A percentile compares a stretch with the other conserved stretches of the same genome.
phyloP scores from a whole-genome alignment of 1,140 invertebrate species.

The Cephus cinctus region DNA sequence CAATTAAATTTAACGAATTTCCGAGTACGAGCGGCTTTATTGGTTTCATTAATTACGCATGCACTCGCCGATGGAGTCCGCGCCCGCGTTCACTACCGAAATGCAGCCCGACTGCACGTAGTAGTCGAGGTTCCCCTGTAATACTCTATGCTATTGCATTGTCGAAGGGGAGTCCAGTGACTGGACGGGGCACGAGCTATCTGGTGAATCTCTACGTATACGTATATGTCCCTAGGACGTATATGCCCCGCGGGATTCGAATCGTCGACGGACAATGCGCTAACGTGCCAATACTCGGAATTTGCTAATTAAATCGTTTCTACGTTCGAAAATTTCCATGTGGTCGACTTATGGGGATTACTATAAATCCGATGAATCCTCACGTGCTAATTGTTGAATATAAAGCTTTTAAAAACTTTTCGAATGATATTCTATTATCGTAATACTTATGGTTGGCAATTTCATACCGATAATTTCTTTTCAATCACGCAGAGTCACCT shows the following conservation, averaged over 20 bases:
- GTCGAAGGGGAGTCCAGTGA: slow-evolving; percentile 10
- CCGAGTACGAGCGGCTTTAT: slow-evolving; percentile 41
- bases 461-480: no score
- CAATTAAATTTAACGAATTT: slow-evolving; percentile 56
- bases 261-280: slow-evolving; percentile 18
- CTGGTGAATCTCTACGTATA: slow-evolving; percentile 14
- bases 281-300: slow-evolving; percentile 46
- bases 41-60: slow-evolving; percentile 56
- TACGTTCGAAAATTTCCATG: no score
- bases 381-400: no score
- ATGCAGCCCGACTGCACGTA: neutral
- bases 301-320: slow-evolving; percentile 50
- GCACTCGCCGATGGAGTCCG: slow-evolving; percentile 23
- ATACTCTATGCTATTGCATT: no score
- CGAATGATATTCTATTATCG: no score
- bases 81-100: slow-evolving; percentile 9
- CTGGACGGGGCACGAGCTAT: slow-evolving; percentile 26
- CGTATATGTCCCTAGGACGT: no score
- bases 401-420: no score
- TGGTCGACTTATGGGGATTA: no score
- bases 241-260: slow-evolving; percentile 38
- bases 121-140: neutral
- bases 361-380: no score
- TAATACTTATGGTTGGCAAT: no score
- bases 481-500: no score